These are phyloP conservation scores for Heliconius charithonia DNA, from an alignment of 2,888 invertebrate genomes.

Conservation along the genomic window DNA sequence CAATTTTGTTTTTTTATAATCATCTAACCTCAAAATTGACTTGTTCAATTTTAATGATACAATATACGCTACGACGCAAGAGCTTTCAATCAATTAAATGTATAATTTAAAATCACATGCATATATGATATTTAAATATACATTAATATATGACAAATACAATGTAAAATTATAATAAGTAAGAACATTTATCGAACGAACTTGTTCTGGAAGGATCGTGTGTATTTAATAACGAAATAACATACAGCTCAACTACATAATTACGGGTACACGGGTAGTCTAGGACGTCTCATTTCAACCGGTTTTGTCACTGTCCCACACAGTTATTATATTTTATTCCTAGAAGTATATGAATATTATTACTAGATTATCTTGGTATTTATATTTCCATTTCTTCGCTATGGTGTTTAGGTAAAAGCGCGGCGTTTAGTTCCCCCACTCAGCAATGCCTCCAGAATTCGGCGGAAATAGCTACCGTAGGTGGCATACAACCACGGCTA, in stretches of 20 bases:
- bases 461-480: no score
- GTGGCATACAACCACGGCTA: no score
- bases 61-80: neutral
- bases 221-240: conserved; percentile 22
- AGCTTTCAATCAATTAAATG: neutral
- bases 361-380: neutral
- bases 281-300: conserved; percentile 29
- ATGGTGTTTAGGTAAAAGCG: no score
- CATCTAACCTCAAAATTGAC: no score
- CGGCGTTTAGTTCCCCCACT: no score
- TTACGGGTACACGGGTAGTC: conserved; percentile 7
- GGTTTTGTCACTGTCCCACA: neutral
- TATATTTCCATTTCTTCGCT: no score
- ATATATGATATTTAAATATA: neutral
- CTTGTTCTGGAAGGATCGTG: conserved; percentile 24
- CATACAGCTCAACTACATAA: conserved; percentile 23
- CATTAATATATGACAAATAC: neutral
- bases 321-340: neutral
- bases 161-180: neutral
- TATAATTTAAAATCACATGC: neutral
- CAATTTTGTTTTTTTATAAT: no score
- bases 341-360: neutral
- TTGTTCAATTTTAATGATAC: neutral
- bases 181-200: neutral
- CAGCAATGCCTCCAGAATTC: no score